These are phyloP conservation scores for Sebastes fasciatus DNA, from an alignment of 2,113 vertebrate genomes.

Conservation along the genomic window DNA sequence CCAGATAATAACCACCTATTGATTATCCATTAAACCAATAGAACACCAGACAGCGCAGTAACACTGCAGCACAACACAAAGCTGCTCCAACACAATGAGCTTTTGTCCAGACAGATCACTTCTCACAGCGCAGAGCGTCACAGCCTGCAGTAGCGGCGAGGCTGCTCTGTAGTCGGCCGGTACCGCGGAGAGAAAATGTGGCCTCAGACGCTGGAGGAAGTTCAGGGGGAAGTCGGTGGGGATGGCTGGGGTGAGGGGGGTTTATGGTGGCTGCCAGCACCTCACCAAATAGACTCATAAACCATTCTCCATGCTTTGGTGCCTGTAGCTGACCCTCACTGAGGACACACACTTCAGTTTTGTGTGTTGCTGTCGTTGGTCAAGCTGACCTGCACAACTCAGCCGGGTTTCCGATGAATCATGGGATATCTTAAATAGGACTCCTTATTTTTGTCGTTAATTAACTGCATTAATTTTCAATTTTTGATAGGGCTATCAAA, in stretches of 20 bases:
- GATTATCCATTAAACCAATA: conserved; percentile 82
- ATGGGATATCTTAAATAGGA: neutral
- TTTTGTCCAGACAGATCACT: conserved; percentile 51
- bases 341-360: conserved; percentile 43
- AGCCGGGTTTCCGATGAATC: conserved; percentile 6
- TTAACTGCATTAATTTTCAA: neutral
- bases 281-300: conserved; percentile 58
- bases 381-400: conserved; percentile 10
- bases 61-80: conserved; percentile 50
- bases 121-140: conserved; percentile 24
- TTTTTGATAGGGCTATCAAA: too few species aligned
- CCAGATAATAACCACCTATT: conserved; percentile 82
- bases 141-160: conserved; percentile 25
- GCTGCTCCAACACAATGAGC: conserved; percentile 52
- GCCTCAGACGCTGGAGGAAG: conserved; percentile 39
- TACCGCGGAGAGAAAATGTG: conserved; percentile 43
- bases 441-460: neutral
- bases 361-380: conserved; percentile 18
- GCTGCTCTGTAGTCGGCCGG: conserved; percentile 19
- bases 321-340: conserved; percentile 40
- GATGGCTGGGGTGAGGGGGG: neutral
- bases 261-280: conserved; percentile 10
- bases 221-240: conserved; percentile 3
- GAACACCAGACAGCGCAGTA: conserved; percentile 51
- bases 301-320: conserved; percentile 43